phyloP scores from a whole-genome alignment of 2,797 vertebrate genomes.

The Tangara arthus region DNA sequence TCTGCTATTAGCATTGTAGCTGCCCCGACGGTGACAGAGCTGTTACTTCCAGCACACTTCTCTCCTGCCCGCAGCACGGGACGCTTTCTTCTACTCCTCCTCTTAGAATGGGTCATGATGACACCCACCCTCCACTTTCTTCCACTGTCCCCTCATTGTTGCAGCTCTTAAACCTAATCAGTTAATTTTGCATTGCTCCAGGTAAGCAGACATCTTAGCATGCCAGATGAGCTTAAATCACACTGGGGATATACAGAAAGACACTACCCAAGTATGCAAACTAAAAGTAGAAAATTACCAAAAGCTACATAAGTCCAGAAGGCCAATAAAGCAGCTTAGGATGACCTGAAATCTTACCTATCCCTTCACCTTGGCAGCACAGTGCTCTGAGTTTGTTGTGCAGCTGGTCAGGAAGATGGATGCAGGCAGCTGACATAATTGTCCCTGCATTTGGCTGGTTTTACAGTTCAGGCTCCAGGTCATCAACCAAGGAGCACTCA shows the following conservation, averaged over 20 bases:
- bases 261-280: background rate
- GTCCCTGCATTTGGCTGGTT: background rate
- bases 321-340: background rate
- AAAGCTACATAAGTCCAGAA: background rate
- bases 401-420: background rate
- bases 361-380: background rate
- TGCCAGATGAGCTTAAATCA: background rate
- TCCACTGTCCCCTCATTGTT: background rate
- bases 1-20: background rate
- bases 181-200: background rate
- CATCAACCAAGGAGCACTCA: background rate
- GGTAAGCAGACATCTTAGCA: background rate
- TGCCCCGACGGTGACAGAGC: accelerated
- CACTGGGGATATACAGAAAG: background rate
- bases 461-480: background rate
- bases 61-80: background rate
- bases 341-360: background rate
- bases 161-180: background rate
- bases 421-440: accelerated
- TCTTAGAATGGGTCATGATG: accelerated
- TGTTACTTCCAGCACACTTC: accelerated
- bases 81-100: background rate
- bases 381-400: accelerated
- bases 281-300: background rate
- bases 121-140: background rate